Conservation (phyloP, 2,113 vertebrate genomes). For the Patagioenas fasciata region DNA sequence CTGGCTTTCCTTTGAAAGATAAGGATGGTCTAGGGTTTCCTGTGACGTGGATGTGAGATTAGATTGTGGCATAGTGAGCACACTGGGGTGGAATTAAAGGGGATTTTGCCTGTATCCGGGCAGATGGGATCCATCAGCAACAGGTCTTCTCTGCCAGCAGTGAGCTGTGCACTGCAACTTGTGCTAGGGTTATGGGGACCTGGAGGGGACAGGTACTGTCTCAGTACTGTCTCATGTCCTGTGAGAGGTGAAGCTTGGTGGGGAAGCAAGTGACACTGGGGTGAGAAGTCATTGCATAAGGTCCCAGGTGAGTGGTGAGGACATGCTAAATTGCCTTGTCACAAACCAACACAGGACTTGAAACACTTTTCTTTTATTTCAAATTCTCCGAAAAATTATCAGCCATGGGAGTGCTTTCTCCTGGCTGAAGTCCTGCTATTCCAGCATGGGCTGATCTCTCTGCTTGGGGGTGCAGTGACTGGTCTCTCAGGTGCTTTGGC, state of each 20-base stretch:
- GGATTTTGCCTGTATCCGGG: background rate
- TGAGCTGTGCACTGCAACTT: background rate
- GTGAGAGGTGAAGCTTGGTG: background rate
- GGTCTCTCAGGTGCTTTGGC: background rate
- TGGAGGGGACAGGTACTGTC: background rate
- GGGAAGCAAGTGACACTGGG: background rate
- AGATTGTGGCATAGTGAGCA: slow-evolving; percentile 4
- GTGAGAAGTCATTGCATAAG: background rate
- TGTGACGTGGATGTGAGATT: slow-evolving; percentile 65
- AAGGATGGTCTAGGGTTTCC: slow-evolving; percentile 48
- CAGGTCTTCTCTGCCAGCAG: background rate
- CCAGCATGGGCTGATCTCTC: background rate
- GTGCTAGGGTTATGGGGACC: background rate
- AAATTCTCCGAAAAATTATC: background rate
- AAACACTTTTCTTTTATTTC: background rate
- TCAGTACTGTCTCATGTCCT: background rate
- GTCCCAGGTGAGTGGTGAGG: background rate
- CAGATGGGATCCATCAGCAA: slow-evolving; percentile 4
- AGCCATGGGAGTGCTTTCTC: background rate
- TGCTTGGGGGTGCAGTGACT: background rate
- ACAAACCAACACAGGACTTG: background rate
- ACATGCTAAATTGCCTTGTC: background rate
- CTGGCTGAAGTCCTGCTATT: background rate
- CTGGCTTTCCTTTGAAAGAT: slow-evolving; percentile 47
- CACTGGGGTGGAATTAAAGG: background rate